A percentile compares a stretch with the other conserved stretches of the same genome.
phyloP scores from a whole-genome alignment of 2,888 invertebrate species.

The Agrenia bidenticulata region DNA sequence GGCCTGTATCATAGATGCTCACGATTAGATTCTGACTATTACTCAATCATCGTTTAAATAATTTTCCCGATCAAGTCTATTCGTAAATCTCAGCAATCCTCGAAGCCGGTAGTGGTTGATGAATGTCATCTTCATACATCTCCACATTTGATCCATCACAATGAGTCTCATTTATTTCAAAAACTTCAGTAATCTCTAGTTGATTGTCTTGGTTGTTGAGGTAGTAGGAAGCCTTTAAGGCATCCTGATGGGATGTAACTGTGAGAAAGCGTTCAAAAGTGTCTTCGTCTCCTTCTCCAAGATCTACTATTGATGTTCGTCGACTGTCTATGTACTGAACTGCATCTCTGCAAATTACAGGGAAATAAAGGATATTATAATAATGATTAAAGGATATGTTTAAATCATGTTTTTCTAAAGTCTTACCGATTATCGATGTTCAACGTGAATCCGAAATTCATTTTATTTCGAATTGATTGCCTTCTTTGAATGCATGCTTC shows the following conservation, averaged over 20 bases:
- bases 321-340: conserved; percentile 25
- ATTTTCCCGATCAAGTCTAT: conserved; percentile 9
- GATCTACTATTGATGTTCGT: conserved; percentile 40
- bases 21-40: conserved; percentile 6
- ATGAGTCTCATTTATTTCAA: conserved; percentile 36
- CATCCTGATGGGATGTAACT: conserved; percentile 82
- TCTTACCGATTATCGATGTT: conserved; percentile 63
- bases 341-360: conserved; percentile 21
- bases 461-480: conserved; percentile 59
- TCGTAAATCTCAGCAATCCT: conserved; percentile 42
- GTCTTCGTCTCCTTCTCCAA: conserved; percentile 57
- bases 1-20: neutral
- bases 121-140: conserved; percentile 9
- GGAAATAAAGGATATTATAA: neutral
- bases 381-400: neutral
- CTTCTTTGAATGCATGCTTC: conserved; percentile 49
- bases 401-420: neutral
- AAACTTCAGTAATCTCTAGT: conserved; percentile 42
- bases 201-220: conserved; percentile 70
- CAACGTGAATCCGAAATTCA: conserved; percentile 65
- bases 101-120: conserved; percentile 16
- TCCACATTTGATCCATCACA: conserved; percentile 2
- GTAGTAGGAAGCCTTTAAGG: conserved; percentile 87
- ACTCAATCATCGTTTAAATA: neutral
- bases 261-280: conserved; percentile 63